Percentiles rank a stretch among this genome's conserved stretches.
phyloP scores from a whole-genome alignment of 2,888 invertebrate genomes.

The Drosophila prolongata region DNA sequence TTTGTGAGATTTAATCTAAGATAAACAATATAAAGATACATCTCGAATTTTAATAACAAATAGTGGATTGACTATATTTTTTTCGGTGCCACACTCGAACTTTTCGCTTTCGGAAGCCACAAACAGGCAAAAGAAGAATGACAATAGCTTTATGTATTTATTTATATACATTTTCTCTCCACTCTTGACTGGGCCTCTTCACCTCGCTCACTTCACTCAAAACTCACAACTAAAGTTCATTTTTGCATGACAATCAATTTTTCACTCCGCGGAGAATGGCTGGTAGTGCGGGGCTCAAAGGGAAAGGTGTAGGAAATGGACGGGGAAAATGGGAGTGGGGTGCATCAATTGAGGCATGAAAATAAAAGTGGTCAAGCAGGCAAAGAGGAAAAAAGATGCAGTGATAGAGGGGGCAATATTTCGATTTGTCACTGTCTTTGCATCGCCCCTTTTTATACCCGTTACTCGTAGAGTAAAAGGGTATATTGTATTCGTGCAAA shows the following conservation, averaged over 20 bases:
- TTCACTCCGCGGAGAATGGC: conserved; percentile 33
- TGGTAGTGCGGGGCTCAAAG: background rate
- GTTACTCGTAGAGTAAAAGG: no score
- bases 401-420: conserved; percentile 23
- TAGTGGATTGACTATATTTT: background rate
- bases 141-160: conserved; percentile 55
- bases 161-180: conserved; percentile 50
- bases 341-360: conserved; percentile 77
- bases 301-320: conserved; percentile 2
- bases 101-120: conserved; percentile 37
- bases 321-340: conserved; percentile 42
- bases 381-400: conserved; percentile 1
- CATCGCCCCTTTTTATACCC: conserved; percentile 50
- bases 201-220: conserved; percentile 42
- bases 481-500: no score
- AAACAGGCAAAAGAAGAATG: conserved; percentile 40
- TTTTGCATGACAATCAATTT: conserved; percentile 78
- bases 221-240: conserved; percentile 61
- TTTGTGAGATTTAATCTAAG: no score
- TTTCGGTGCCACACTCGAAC: conserved; percentile 6
- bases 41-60: background rate
- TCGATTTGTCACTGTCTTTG: conserved; percentile 50
- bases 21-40: no score
- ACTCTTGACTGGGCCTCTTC: conserved; percentile 64
- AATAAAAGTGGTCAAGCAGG: conserved; percentile 75